A percentile compares a stretch with the other conserved stretches of the same genome.
phyloP scores from a whole-genome alignment of 1,140 invertebrate species.

The Hyles vespertilio region DNA sequence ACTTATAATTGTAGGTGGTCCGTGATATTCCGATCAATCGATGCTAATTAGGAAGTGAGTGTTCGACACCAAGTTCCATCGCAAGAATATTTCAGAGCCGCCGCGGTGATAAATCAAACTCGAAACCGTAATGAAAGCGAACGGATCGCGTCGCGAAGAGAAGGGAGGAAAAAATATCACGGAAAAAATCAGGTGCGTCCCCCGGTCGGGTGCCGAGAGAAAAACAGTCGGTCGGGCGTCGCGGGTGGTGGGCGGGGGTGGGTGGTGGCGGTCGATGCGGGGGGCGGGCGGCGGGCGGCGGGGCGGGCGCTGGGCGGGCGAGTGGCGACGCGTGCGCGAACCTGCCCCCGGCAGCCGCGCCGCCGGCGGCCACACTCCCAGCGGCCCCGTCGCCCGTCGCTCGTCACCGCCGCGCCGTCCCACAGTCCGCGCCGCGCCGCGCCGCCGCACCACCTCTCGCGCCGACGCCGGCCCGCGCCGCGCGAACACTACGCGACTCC shows the following conservation, averaged over 20 bases:
- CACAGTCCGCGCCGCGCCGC: slow-evolving; percentile 45
- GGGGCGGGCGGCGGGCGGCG: slow-evolving; percentile 43
- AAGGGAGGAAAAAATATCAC: slow-evolving; percentile 75
- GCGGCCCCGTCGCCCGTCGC: slow-evolving; percentile 56
- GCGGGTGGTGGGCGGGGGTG: slow-evolving; percentile 51
- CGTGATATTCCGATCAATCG: slow-evolving; percentile 57
- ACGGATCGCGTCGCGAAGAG: slow-evolving; percentile 73
- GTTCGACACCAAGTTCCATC: slow-evolving; percentile 68
- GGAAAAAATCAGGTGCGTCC: slow-evolving; percentile 75
- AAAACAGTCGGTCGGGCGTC: slow-evolving; percentile 65
- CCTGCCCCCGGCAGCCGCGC: slow-evolving; percentile 23
- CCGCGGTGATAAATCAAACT: slow-evolving; percentile 75
- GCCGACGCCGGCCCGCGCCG: slow-evolving; percentile 64
- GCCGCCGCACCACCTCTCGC: slow-evolving; percentile 55
- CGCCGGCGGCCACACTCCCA: slow-evolving; percentile 60
- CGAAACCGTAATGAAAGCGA: slow-evolving; percentile 76
- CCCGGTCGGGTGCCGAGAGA: slow-evolving; percentile 68
- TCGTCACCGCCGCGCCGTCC: slow-evolving; percentile 44
- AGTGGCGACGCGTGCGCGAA: slow-evolving; percentile 47
- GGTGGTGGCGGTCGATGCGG: slow-evolving; percentile 43
- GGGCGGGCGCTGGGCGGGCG: slow-evolving; percentile 37
- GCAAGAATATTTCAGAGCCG: slow-evolving; percentile 71
- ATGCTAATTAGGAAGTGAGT: slow-evolving; percentile 69
- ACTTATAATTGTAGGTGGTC: slow-evolving; percentile 9
- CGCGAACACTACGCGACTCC: slow-evolving; percentile 56